Percentiles rank a stretch among this genome's conserved stretches.
Evolutionary conservation across 2,888 invertebrate species (phyloP).

Genomic region (Rhagonycha lutea): DNA sequence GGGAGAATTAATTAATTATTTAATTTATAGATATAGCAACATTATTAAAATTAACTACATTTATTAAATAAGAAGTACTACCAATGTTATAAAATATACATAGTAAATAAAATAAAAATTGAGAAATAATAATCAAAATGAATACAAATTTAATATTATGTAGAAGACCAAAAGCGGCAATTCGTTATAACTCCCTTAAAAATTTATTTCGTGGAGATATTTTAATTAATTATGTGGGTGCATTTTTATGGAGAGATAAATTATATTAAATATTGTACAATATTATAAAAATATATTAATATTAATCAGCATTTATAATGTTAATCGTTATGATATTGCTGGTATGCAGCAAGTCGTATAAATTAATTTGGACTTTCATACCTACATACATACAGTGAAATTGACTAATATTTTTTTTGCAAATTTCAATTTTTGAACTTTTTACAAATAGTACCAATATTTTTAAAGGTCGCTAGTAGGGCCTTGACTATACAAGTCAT

Average conservation of each 20-base stretch:
- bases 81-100: neutral
- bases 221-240: too few relatives aligned
- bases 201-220: too few relatives aligned
- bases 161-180: neutral
- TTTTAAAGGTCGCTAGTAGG: conserved; percentile 6
- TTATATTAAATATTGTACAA: neutral
- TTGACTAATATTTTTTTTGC: neutral
- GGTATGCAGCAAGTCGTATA: neutral
- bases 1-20: neutral
- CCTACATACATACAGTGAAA: neutral
- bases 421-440: neutral
- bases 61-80: neutral
- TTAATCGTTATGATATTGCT: neutral
- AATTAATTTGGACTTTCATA: neutral
- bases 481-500: conserved; percentile 9
- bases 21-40: neutral
- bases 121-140: too few relatives aligned
- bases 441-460: neutral
- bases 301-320: neutral
- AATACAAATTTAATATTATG: neutral
- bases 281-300: neutral
- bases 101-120: neutral
- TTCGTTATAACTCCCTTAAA: neutral
- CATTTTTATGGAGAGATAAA: too few relatives aligned
- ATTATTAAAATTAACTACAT: neutral